Base-by-base conservation (phyloP, 1,140 invertebrate genomes). In the Caenorhabditis remanei region DNA sequence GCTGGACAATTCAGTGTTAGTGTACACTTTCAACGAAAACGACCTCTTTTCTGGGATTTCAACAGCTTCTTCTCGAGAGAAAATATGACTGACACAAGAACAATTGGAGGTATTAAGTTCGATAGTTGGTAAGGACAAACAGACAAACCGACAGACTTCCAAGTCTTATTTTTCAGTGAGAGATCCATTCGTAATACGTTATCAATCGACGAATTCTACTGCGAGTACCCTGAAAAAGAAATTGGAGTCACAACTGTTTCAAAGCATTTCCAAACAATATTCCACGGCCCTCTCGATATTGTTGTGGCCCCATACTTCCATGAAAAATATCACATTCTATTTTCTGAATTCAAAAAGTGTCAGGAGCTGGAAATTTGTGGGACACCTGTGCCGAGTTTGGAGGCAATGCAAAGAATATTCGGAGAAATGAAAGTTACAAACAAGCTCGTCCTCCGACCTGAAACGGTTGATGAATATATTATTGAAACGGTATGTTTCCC, bases 41-140 rank as follows among this genome's bases (percentile, higher is more conserved):
- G 16, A 43, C 11, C 41, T 7, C 43, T 71, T 71, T 71, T 40
- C 40, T 71, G 65, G 65, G 65, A 71, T 63, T 63, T 63, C 32
- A 11, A 63, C 7, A 40, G 7, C 11, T 11, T 63, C 4, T 63
- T 63, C 7, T 9, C 32, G 6, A 24, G 32, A 11, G 32, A 32
- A 9, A 40, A 63, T 63, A 32, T 63, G 61, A 63, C 11, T 24
- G 61, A 63, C 6, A 63, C 9, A 7, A 6, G 61, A 40, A 24
- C 6, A 32, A 40, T 63, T 32, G 61, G 61, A 24, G 7, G 14
- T 14, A 19, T 63, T 40, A 6, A 7, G 24, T 63, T 63, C 32
- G 8, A 63, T 6, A 63, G 6, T 11, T 63, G 61, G 61, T 63
- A 32, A 11, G 61, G 50, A 32, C 32, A 32, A 32, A 32, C 32